Percentiles rank a stretch among this genome's conserved stretches.
phyloP scores from a whole-genome alignment of 2,113 vertebrate species.

The Passerina amoena region DNA sequence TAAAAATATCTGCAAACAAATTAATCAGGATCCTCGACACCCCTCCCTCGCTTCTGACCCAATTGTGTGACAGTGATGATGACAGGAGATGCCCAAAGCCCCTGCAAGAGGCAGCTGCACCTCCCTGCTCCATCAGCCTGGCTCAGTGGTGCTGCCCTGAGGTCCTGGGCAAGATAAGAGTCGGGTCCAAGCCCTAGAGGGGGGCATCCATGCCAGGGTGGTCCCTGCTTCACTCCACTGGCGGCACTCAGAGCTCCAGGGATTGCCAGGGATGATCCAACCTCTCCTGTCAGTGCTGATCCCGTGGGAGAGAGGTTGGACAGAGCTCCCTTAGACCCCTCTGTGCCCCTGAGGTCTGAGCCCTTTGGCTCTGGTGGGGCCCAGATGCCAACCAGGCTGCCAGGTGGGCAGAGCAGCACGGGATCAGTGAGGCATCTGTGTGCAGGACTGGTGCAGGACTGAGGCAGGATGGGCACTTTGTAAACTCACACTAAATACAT shows the following conservation, averaged over 20 bases:
- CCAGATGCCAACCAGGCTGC: neutral
- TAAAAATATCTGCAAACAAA: constrained; percentile 57
- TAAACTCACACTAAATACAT: neutral
- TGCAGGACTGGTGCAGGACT: neutral
- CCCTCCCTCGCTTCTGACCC: constrained; percentile 23
- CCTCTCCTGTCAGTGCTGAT: accelerated
- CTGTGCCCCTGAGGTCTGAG: neutral
- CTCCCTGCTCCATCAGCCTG: neutral
- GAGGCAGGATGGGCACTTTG: accelerated
- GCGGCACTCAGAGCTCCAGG: neutral
- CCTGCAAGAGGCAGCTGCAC: accelerated
- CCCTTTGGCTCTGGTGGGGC: neutral
- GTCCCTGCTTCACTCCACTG: accelerated
- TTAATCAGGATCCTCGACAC: constrained; percentile 40
- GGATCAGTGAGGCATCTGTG: accelerated
- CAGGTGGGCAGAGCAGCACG: accelerated
- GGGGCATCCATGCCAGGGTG: neutral
- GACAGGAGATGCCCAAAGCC: neutral
- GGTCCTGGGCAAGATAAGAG: neutral
- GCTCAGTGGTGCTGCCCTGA: accelerated
- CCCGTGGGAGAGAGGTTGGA: accelerated
- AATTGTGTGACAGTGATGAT: neutral
- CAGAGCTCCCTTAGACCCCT: accelerated
- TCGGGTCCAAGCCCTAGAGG: accelerated
- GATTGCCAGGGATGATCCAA: neutral